Conservation (phyloP, 2,113 vertebrate species). For the Prionailurus viverrinus region DNA sequence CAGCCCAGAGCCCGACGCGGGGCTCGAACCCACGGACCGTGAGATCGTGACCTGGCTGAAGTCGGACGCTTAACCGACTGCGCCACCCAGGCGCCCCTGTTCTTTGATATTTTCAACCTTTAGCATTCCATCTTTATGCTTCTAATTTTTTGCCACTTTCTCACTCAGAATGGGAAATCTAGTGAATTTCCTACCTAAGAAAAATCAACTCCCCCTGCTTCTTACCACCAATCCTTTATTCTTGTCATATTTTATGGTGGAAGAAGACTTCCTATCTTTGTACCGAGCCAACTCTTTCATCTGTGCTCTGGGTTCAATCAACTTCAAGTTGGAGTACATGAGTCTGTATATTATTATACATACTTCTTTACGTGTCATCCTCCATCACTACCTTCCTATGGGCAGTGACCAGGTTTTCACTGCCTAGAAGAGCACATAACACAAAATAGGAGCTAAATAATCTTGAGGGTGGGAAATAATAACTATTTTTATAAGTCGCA, state of each 20-base stretch:
- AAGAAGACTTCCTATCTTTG: not conserved
- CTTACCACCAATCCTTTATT: not conserved
- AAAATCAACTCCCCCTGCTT: not conserved
- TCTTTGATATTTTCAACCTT: not conserved
- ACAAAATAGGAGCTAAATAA: not conserved
- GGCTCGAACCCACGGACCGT: too few species aligned
- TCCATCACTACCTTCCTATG: not conserved
- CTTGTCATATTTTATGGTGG: not conserved
- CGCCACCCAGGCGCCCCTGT: not conserved
- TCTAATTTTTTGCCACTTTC: not conserved
- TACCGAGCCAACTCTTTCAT: not conserved
- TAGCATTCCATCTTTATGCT: not conserved
- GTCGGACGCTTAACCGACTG: too few species aligned
- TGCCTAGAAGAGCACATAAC: not conserved
- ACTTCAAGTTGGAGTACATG: not conserved
- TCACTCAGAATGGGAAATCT: not conserved
- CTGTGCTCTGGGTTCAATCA: not conserved
- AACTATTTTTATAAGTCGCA: not conserved
- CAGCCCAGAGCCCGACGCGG: too few species aligned
- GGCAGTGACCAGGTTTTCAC: not conserved
- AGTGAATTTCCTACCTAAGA: not conserved
- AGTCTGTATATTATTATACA: not conserved
- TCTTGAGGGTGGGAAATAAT: not conserved
- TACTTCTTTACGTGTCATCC: not conserved
- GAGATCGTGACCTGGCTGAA: too few species aligned